Conservation (phyloP, 2,797 vertebrate species). For the Tokudaia tokunoshimensis region DNA sequence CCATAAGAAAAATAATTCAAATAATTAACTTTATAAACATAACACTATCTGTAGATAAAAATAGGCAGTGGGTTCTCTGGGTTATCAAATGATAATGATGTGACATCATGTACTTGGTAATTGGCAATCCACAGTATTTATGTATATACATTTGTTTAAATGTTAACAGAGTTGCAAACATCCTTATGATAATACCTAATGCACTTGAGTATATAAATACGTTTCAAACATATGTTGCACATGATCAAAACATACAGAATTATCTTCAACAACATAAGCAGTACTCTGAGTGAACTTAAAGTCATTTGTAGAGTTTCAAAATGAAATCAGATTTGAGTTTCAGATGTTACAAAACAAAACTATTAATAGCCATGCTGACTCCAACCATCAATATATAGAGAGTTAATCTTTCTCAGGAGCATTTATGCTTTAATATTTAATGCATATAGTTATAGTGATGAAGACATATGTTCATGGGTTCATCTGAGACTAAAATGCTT, state of each 20-base stretch:
- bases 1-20: slow-evolving; percentile 6
- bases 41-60: slow-evolving; percentile 7
- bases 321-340: background rate
- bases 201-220: background rate
- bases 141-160: background rate
- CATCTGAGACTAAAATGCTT: background rate
- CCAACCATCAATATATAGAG: background rate
- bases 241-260: background rate
- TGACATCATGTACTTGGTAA: background rate
- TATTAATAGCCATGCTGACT: background rate
- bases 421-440: background rate
- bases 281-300: background rate
- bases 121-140: background rate
- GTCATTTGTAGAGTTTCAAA: slow-evolving; percentile 5
- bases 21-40: slow-evolving; percentile 61
- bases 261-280: background rate
- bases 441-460: background rate
- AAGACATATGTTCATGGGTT: background rate
- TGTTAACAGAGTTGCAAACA: background rate
- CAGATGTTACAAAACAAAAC: background rate
- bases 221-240: background rate
- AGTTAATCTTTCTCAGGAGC: background rate
- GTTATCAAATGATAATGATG: background rate
- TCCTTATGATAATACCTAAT: background rate
- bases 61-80: background rate